Conservation (phyloP, 2,888 invertebrate species). For the Thalpophila matura region DNA sequence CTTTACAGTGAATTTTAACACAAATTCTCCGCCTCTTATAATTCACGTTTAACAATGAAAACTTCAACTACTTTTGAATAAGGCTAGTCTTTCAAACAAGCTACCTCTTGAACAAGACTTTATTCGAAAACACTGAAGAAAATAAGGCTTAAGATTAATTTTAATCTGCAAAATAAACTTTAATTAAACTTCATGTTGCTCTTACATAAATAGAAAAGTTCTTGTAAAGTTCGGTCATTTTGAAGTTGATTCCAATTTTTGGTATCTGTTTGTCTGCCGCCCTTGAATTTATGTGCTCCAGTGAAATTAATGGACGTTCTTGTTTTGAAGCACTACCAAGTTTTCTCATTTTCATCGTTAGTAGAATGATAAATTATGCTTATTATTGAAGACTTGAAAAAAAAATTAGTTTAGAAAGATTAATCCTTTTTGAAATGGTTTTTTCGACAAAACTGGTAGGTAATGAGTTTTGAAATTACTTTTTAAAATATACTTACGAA, state of each 20-base stretch:
- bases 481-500: no score
- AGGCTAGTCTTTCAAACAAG: conserved; percentile 1
- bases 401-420: not conserved
- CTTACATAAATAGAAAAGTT: conserved; percentile 33
- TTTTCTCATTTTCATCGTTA: conserved; percentile 36
- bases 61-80: conserved; percentile 12
- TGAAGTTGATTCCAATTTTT: conserved; percentile 25
- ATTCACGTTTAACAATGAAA: conserved; percentile 9
- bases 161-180: conserved; percentile 35
- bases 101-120: conserved; percentile 4
- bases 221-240: conserved; percentile 18
- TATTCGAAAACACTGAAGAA: conserved; percentile 27
- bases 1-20: not conserved
- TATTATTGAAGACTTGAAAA: conserved; percentile 17
- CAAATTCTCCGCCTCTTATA: not conserved
- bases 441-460: no score
- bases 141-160: conserved; percentile 18
- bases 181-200: conserved; percentile 15
- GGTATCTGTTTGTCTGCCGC: conserved; percentile 30
- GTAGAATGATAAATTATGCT: conserved; percentile 30
- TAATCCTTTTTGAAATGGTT: no score
- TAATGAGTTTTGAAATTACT: no score
- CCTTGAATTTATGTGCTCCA: conserved; percentile 39
- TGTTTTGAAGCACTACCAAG: conserved; percentile 37
- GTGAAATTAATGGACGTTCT: conserved; percentile 46